phyloP scores from a whole-genome alignment of 2,113 vertebrate genomes.

The Tympanuchus pallidicinctus region DNA sequence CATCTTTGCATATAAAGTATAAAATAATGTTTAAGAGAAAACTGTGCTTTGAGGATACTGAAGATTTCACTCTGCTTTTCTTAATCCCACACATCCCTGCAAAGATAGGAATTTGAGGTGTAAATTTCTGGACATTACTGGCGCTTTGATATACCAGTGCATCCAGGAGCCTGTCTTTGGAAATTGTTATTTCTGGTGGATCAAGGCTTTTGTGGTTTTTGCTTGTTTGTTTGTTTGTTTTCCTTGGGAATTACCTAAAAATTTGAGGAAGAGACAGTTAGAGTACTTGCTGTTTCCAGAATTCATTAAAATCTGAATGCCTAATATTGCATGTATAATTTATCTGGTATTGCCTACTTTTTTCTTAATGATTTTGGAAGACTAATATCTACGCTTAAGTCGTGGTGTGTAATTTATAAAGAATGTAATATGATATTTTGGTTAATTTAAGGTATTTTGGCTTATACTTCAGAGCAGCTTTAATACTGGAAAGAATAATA shows the following conservation, averaged over 20 bases:
- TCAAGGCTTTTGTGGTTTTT: not conserved
- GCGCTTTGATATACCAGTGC: not conserved
- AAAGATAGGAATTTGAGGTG: not conserved
- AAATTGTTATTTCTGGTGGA: not conserved
- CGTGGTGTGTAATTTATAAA: not conserved
- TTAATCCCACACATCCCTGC: not conserved
- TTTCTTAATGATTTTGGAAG: not conserved
- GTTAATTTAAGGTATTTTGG: not conserved
- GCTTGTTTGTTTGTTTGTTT: not conserved
- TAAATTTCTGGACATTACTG: not conserved
- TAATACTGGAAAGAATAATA: not conserved
- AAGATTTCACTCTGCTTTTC: not conserved
- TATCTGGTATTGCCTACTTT: not conserved
- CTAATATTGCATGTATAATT: not conserved
- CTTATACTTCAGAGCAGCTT: not conserved
- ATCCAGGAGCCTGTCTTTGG: not conserved
- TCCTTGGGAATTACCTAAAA: not conserved
- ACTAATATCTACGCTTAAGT: not conserved
- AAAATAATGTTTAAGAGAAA: not conserved
- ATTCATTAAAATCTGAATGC: not conserved
- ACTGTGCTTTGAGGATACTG: not conserved
- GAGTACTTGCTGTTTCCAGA: not conserved
- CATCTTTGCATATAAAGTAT: not conserved
- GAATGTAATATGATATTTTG: not conserved
- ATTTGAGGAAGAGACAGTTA: not conserved